Evolutionary conservation across 2,888 invertebrate species (phyloP).

Genomic region (Rotaria macrura): DNA sequence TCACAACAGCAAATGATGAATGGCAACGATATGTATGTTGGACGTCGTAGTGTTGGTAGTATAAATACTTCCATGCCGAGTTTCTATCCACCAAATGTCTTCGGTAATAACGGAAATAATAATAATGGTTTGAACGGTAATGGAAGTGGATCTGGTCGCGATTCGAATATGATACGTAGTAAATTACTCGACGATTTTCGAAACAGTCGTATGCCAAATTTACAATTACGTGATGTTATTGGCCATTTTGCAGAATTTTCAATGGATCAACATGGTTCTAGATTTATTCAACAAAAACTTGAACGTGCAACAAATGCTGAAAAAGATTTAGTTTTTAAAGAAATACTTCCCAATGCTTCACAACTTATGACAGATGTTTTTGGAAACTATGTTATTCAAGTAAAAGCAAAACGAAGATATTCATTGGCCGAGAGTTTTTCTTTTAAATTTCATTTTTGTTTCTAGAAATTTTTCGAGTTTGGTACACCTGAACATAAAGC

Average conservation of each 20-base stretch:
- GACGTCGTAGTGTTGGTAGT: background rate
- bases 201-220: constrained; percentile 53
- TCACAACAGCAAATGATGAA: background rate
- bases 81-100: background rate
- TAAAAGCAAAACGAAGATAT: too few relatives aligned
- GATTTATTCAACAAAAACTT: constrained; percentile 97
- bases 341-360: constrained; percentile 85
- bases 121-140: background rate
- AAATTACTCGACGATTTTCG: constrained; percentile 84
- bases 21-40: background rate
- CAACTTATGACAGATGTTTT: constrained; percentile 98
- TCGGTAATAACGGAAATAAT: constrained; percentile 4
- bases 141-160: background rate
- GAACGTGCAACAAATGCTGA: constrained; percentile 88
- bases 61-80: background rate
- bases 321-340: constrained; percentile 93
- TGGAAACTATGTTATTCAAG: constrained; percentile 86
- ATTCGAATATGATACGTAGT: constrained; percentile 55
- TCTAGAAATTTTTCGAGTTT: constrained; percentile 92
- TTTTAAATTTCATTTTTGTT: too few relatives aligned
- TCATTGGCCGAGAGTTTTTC: too few relatives aligned
- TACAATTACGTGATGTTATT: constrained; percentile 74
- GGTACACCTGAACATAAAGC: constrained; percentile 93
- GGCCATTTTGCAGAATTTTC: constrained; percentile 98
- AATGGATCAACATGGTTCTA: constrained; percentile 95